Conservation (phyloP, 1,140 invertebrate genomes). For the Thaumetopoea pityocampa region DNA sequence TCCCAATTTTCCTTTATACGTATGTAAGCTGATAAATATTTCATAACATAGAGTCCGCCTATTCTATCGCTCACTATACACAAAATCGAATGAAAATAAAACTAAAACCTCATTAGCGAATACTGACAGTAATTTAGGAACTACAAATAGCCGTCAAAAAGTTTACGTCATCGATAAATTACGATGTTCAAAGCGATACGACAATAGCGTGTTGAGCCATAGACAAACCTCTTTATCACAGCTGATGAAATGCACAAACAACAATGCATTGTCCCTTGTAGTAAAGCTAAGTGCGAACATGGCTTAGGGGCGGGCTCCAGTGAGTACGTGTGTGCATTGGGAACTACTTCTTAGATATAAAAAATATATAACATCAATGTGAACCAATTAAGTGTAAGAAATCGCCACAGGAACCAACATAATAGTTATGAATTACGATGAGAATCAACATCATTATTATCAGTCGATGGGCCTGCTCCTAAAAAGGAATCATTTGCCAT, state of each 20-base stretch:
- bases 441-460: too few species aligned
- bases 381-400: too few species aligned
- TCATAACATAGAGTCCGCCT: too few species aligned
- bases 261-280: slow-evolving; percentile 30
- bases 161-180: slow-evolving; percentile 25
- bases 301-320: slow-evolving; percentile 29
- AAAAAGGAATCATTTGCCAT: too few species aligned
- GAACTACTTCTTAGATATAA: too few species aligned
- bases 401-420: too few species aligned
- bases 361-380: too few species aligned
- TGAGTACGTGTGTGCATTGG: too few species aligned
- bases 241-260: slow-evolving; percentile 63
- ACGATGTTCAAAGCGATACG: slow-evolving; percentile 25
- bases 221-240: slow-evolving; percentile 72
- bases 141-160: slow-evolving; percentile 50
- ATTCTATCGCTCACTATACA: not conserved
- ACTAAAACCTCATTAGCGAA: slow-evolving; percentile 41
- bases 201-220: slow-evolving; percentile 38
- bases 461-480: too few species aligned
- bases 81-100: slow-evolving; percentile 7
- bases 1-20: too few species aligned
- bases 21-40: too few species aligned
- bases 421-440: too few species aligned
- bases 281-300: slow-evolving; percentile 65
- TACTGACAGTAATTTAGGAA: slow-evolving; percentile 72